Base-by-base conservation (phyloP, 2,888 invertebrate species). In the Tetragonisca angustula region DNA sequence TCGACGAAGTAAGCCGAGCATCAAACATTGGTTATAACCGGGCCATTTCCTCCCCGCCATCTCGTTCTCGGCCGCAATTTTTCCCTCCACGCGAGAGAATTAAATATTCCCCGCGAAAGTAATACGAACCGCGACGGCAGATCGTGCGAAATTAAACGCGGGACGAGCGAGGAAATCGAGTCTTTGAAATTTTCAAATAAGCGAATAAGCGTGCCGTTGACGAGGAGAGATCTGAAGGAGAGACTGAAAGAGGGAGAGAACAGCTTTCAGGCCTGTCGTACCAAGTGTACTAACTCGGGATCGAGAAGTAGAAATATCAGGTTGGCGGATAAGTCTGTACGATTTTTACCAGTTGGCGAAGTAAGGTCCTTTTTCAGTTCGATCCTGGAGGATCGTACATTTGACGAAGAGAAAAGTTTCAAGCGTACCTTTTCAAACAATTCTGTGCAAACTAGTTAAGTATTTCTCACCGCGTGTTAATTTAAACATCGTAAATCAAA, bases 191-290 rank as follows among this genome's bases (percentile, higher is more conserved):
- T 72, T 27, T 73, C 68, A 49, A 15, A 27, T 27, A 27, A 50
- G 19, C 56, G 67, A 69, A 32, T 4, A 1, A 9, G 4, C n/a
- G 19, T 62, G 59, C 85, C 75, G 83, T 88, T 81, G 81, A 87
- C 79, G n/a, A n/a, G n/a, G n/a, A n/a, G n/a, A n/a, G 79, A 72
- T 78, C 81, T 77, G 81, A 43, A 83, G 84, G 77, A 81, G 78
- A 83, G 85, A 83, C 83, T 84, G 85, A 82, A 69, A 74, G 61
- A 70, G 50, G 32, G 32, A 32, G 32, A 4, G 32, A 32, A 32
- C 32, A 32, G 54, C 72, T 76, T 13, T 4, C 59, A 9, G 2
- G 19, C 21, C 9, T 15, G 15, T 68, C 15, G 9, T 6, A 6
- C 0, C 36, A 36, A 32, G 0, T 36, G 36, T 36, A 6, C 9